Conservation (phyloP, 2,113 vertebrate species). For the Cololabis saira region DNA sequence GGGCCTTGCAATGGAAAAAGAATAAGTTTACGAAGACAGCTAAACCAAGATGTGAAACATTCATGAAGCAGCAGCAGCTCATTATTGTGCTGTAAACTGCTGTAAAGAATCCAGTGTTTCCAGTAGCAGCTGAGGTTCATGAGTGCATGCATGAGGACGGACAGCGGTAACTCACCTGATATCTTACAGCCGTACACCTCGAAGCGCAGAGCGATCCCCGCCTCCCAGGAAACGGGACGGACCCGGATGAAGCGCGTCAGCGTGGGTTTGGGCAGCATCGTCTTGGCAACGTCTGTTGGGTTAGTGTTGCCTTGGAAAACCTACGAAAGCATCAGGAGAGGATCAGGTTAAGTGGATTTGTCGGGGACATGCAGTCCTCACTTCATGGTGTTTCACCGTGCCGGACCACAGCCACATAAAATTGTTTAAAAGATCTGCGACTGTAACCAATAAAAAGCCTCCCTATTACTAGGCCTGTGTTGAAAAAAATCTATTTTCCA, state of each 20-base stretch:
- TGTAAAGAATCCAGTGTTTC: neutral
- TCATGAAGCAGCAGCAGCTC: constrained; percentile 1
- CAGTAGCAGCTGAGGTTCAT: neutral
- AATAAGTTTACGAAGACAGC: neutral
- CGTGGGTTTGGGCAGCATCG: constrained; percentile 89
- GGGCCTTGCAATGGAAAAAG: constrained; percentile 13
- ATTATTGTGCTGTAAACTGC: constrained; percentile 10
- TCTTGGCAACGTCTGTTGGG: constrained; percentile 88
- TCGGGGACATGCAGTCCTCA: no score
- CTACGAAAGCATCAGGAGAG: constrained; percentile 70
- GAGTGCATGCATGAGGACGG: constrained; percentile 5
- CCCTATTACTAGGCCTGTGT: no score
- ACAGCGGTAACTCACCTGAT: constrained; percentile 85
- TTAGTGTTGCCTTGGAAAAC: constrained; percentile 95
- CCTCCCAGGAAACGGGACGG: constrained; percentile 92
- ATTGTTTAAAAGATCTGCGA: neutral
- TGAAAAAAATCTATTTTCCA: no score
- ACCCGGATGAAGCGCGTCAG: constrained; percentile 92
- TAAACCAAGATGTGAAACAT: neutral
- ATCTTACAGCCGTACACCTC: constrained; percentile 98
- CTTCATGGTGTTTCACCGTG: no score
- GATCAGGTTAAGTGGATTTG: constrained; percentile 32
- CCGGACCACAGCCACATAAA: neutral
- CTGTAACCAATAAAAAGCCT: no score
- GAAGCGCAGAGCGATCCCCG: constrained; percentile 94